These are phyloP conservation scores for Smutsia gigantea DNA, from an alignment of 2,797 vertebrate genomes.

Conservation along the genomic window DNA sequence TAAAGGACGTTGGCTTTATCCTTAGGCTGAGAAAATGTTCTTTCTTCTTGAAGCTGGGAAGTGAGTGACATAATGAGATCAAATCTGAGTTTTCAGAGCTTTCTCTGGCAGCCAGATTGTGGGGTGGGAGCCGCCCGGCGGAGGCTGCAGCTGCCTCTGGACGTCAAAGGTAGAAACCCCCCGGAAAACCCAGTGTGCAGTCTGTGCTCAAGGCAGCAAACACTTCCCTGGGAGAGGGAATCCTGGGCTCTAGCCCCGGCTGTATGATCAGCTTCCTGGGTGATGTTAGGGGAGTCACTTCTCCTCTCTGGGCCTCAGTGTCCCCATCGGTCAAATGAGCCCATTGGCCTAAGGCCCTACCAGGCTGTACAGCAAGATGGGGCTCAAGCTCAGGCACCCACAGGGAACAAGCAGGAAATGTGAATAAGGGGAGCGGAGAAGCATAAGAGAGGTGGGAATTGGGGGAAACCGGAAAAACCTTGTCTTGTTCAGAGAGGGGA, in stretches of 20 bases:
- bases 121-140: neutral
- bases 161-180: neutral
- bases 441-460: neutral
- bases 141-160: neutral
- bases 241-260: neutral
- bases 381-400: neutral
- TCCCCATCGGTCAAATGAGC: neutral
- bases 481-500: neutral
- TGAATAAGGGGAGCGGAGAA: neutral
- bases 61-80: constrained; percentile 69
- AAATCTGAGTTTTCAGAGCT: neutral
- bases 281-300: neutral
- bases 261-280: neutral
- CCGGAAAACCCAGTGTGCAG: accelerated
- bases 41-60: neutral
- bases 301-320: neutral
- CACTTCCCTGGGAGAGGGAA: neutral
- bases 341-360: neutral
- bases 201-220: too few relatives aligned
- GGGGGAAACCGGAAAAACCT: neutral
- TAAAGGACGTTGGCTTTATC: neutral
- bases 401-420: neutral
- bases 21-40: neutral
- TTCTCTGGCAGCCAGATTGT: neutral
- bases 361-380: too few relatives aligned